Base-by-base conservation (phyloP, 2,888 invertebrate species). In the Hoplodrina ambigua region DNA sequence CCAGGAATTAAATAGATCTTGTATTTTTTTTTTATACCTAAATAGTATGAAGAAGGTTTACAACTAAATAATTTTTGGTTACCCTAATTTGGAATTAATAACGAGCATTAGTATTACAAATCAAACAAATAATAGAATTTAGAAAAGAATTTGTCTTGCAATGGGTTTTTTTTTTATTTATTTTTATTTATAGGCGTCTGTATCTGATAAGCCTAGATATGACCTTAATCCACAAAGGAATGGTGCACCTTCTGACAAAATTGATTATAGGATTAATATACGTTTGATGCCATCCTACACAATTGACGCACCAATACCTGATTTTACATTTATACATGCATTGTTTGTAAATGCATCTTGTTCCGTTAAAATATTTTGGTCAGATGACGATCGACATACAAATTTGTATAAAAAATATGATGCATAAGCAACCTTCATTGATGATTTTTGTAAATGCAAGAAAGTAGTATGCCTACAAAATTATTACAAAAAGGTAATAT, bases 401-500 rank as follows among this genome's bases (percentile, higher is more conserved):
- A 8, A 8, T 37, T 37, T 37, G 7, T 37, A 13, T 44, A 33
- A 30, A 15, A 55, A n/a, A n/a, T 10, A 33, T 19, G 49, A 30
- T 7, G 41, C 11, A 11, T 17, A 50, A 17, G 19, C n/a, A 46
- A 50, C 7, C 10, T 33, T 25, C 0, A 44, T 33, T 44, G 7
- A 33, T 53, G 19, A 50, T 50, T 53, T 50, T 65, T 46, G 7
- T 15, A 44, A 11, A 19, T 20, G 17, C 33, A 59, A 55, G 25
- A 50, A 72, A 33, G 25, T 63, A 63, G 17, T 49, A 44, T 67
- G 19, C 52, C 19, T 25, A 25, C 25, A 25, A 66, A 62, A 56
- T 59, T 37, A 59, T 53, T n/a, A 33, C 25, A 52, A 65, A 58
- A 46, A 20, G 0, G 0, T 15, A 50, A 59, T 58, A 72, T 68